phyloP scores from a whole-genome alignment of 2,113 vertebrate genomes.

The Engraulis encrasicolus region DNA sequence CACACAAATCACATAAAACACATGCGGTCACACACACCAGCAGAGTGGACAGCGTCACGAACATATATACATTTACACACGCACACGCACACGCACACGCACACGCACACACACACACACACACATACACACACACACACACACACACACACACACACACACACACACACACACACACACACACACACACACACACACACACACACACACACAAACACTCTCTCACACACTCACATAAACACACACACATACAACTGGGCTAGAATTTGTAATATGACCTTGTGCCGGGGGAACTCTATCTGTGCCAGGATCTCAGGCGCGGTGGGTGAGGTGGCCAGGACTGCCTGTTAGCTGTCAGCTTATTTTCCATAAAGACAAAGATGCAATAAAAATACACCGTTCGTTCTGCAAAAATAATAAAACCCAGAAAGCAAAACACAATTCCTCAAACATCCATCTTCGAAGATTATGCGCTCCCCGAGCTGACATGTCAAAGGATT shows the following conservation, averaged over 20 bases:
- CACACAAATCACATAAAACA: background rate
- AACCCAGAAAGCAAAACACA: conserved; percentile 63
- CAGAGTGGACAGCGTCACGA: too few species aligned
- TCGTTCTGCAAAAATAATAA: conserved; percentile 54
- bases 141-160: background rate
- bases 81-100: background rate
- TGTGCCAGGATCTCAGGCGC: conserved; percentile 63
- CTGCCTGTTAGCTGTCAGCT: conserved; percentile 61
- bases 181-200: background rate
- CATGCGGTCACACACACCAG: background rate
- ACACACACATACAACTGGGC: conserved; percentile 14
- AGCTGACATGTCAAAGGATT: conserved; percentile 54
- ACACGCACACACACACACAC: background rate
- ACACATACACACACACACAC: too few species aligned
- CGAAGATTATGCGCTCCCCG: conserved; percentile 59
- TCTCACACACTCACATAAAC: background rate
- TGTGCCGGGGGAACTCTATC: conserved; percentile 61
- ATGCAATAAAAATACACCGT: conserved; percentile 66
- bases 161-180: background rate
- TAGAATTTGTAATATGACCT: conserved; percentile 53
- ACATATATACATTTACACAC: too few species aligned
- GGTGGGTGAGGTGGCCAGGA: conserved; percentile 67
- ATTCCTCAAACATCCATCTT: conserved; percentile 61
- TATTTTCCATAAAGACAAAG: conserved; percentile 67
- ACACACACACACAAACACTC: background rate